Evolutionary conservation across 2,797 vertebrate species (phyloP), one percentile per base, ranked within the genome.

Genomic region (Crocodylus rhombifer): DNA sequence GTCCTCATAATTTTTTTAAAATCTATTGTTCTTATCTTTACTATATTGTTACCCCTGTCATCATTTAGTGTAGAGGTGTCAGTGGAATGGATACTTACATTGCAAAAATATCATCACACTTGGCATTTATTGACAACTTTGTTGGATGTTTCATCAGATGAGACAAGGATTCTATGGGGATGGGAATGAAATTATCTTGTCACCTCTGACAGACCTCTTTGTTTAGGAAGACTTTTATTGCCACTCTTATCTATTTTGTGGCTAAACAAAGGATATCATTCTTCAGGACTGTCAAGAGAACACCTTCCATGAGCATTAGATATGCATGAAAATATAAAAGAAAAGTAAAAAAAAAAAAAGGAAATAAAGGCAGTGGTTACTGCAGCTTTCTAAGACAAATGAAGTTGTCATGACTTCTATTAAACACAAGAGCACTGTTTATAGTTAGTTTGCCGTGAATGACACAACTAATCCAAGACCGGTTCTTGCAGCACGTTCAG

Each of bases 341-440:
- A 90, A 57, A 18, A 77, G 84, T 63, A 20, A 63, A 56, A 82
- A 92, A n/a, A 42, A 51, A 51, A 51, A 67, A 67, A 11, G 6
- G 21, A 33, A 69, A 21, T 21, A 69, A 69, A 90, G 6, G 30
- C 7, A 79, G 28, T 42, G 17, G 15, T 90, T 83, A 36, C 30
- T 60, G 26, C 69, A 86, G 57, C 65, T 93, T 95, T 89, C 76
- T 17, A 12, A 83, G 51, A 63, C 63, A 84, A 75, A 4, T 87
- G 4, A 56, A 51, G 30, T 21, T 88, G 36, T 56, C 6, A 7
- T 51, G 90, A 86, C 36, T 79, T 92, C 84, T 60, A 23, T 79
- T 84, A 80, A 91, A 91, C 16, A 5, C 16, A 58, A 36, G 28
- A 21, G 30, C 67, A 77, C n/a, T 82, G 10, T 36, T 89, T 85